phyloP scores from a whole-genome alignment of 2,888 invertebrate species.

The Leptarthrus brevirostris region DNA sequence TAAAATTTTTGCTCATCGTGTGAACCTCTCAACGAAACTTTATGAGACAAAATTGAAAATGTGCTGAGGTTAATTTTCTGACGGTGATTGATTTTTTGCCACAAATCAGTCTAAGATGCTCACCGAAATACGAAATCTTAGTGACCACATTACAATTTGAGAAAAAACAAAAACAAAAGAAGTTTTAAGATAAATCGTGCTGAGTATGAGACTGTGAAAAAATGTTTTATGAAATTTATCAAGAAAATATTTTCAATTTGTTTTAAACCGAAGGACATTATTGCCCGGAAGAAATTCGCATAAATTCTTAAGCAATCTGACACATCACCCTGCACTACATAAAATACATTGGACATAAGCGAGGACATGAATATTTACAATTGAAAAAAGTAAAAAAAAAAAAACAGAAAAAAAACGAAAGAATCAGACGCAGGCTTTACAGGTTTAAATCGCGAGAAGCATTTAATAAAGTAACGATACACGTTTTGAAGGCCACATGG shows the following conservation, averaged over 20 bases:
- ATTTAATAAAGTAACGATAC: slow-evolving; percentile 7
- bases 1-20: slow-evolving; percentile 25
- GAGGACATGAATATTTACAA: slow-evolving; percentile 14
- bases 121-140: not conserved
- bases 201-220: not conserved
- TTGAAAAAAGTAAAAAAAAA: not conserved
- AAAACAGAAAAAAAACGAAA: too few relatives aligned
- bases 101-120: not conserved
- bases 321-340: slow-evolving; percentile 3
- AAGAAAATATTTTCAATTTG: not conserved
- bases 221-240: not conserved
- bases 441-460: not conserved
- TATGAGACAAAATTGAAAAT: not conserved
- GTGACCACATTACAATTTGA: not conserved
- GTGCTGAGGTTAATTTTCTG: not conserved
- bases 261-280: slow-evolving; percentile 31
- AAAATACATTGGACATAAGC: not conserved
- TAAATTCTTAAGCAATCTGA: not conserved
- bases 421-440: not conserved
- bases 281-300: slow-evolving; percentile 13
- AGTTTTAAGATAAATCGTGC: too few relatives aligned
- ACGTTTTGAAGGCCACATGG: slow-evolving; percentile 19
- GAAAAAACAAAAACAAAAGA: not conserved
- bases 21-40: too few relatives aligned
- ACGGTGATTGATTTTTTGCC: not conserved